These are phyloP conservation scores for Yponomeuta sedellus DNA, from an alignment of 2,888 invertebrate genomes.

Conservation along the genomic window DNA sequence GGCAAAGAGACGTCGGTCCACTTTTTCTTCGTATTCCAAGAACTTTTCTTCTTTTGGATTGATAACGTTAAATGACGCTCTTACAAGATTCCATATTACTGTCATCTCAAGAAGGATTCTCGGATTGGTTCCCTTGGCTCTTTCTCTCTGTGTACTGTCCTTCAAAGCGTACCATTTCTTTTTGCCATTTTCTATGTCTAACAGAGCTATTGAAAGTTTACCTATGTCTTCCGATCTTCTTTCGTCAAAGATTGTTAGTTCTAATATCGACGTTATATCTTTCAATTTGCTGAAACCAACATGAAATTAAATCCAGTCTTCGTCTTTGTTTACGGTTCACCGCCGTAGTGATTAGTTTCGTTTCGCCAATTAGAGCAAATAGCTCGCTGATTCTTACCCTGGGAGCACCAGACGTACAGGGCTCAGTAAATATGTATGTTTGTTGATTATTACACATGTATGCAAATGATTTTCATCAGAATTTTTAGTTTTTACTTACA, in stretches of 20 bases:
- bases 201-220: slow-evolving; percentile 89
- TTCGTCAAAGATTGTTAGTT: slow-evolving; percentile 95
- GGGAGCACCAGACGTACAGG: too few species aligned
- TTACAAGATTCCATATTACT: slow-evolving; percentile 91
- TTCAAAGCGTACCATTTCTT: slow-evolving; percentile 97
- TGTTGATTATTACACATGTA: background rate
- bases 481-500: slow-evolving; percentile 77
- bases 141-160: slow-evolving; percentile 88
- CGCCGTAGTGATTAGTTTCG: too few species aligned
- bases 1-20: slow-evolving; percentile 93
- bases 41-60: slow-evolving; percentile 95
- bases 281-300: slow-evolving; percentile 80
- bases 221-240: slow-evolving; percentile 97
- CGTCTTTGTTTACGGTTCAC: too few species aligned
- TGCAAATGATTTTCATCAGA: background rate
- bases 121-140: slow-evolving; percentile 91
- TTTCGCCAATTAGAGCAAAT: too few species aligned
- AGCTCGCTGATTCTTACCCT: too few species aligned
- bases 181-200: slow-evolving; percentile 88
- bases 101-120: slow-evolving; percentile 91
- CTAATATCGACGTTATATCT: slow-evolving; percentile 94
- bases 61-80: slow-evolving; percentile 89
- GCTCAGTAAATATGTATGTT: too few species aligned
- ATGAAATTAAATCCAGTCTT: background rate
- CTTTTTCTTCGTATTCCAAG: slow-evolving; percentile 90